Percentiles rank a stretch among this genome's conserved stretches.
These are phyloP conservation scores for Drosophila orosa DNA, from an alignment of 1,140 invertebrate genomes.

Conservation along the genomic window DNA sequence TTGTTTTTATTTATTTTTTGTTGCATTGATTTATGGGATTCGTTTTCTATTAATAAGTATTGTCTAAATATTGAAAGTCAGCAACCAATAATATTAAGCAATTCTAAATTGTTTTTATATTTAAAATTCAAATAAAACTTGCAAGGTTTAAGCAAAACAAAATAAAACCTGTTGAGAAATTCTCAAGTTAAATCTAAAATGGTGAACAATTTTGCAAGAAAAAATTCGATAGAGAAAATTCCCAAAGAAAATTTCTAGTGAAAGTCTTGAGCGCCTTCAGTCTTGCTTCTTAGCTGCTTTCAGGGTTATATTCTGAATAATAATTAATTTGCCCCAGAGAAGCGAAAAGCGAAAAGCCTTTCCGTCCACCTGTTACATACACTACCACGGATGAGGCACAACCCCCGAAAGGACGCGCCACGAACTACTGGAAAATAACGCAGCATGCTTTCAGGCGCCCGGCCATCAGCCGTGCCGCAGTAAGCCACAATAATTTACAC, in stretches of 20 bases:
- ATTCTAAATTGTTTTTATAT: not conserved
- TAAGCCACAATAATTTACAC: conserved; percentile 72
- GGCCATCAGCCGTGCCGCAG: conserved; percentile 44
- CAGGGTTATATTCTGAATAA: conserved; percentile 13
- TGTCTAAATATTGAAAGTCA: not conserved
- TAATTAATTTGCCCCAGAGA: not conserved
- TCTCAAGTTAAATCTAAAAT: not conserved
- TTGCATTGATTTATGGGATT: too few species aligned
- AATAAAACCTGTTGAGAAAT: not conserved
- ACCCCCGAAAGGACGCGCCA: not conserved
- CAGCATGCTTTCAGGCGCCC: conserved; percentile 51
- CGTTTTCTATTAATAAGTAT: too few species aligned
- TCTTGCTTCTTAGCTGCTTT: conserved; percentile 1
- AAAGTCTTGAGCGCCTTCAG: not conserved
- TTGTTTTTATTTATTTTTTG: too few species aligned
- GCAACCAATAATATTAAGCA: not conserved
- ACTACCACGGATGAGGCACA: not conserved
- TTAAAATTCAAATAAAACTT: not conserved
- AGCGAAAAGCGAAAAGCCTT: not conserved
- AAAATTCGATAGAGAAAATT: not conserved
- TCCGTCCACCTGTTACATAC: conserved; percentile 13
- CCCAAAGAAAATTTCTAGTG: not conserved
- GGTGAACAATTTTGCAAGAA: not conserved
- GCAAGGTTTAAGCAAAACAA: not conserved
- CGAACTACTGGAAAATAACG: conserved; percentile 29